Percentiles rank a stretch among this genome's conserved stretches.
Evolutionary conservation across 1,140 invertebrate species (phyloP).

Genomic region (Drosophila lini): DNA sequence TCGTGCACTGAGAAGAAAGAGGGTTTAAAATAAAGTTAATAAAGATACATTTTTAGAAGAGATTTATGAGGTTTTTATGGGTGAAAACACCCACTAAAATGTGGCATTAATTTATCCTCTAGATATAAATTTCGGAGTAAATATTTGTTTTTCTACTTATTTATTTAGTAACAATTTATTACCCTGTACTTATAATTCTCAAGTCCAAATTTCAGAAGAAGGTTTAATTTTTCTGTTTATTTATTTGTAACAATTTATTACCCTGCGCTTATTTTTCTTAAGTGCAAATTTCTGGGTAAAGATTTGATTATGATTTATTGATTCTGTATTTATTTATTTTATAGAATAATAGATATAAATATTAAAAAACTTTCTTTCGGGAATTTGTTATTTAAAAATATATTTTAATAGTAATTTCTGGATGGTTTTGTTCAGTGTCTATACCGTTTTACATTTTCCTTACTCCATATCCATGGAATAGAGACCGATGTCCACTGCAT

Average conservation of each 20-base stretch:
- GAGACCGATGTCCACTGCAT: constrained; percentile 55
- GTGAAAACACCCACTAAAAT: too few relatives aligned
- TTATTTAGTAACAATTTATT: not conserved
- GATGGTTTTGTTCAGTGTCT: not conserved
- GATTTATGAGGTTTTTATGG: not conserved
- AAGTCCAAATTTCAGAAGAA: not conserved
- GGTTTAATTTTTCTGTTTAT: not conserved
- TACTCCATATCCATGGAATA: constrained; percentile 52
- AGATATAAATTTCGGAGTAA: not conserved
- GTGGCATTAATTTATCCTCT: accelerated
- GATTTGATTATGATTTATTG: too few relatives aligned
- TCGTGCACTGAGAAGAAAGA: constrained; percentile 2
- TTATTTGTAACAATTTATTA: not conserved
- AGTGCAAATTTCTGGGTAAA: too few relatives aligned
- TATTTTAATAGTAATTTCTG: not conserved
- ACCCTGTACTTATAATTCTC: not conserved
- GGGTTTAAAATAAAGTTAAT: too few relatives aligned
- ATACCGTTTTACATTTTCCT: constrained; percentile 32
- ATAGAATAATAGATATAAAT: too few relatives aligned
- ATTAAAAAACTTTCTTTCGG: not conserved
- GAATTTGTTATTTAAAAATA: not conserved
- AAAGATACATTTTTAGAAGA: too few relatives aligned
- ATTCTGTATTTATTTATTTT: too few relatives aligned
- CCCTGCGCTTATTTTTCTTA: too few relatives aligned
- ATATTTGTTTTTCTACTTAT: not conserved